Evolutionary conservation across 92 coral and sea anemone genomes (phyloP), one percentile per base, ranked within the genome.

Genomic region (Parazoanthus atlanticus): DNA sequence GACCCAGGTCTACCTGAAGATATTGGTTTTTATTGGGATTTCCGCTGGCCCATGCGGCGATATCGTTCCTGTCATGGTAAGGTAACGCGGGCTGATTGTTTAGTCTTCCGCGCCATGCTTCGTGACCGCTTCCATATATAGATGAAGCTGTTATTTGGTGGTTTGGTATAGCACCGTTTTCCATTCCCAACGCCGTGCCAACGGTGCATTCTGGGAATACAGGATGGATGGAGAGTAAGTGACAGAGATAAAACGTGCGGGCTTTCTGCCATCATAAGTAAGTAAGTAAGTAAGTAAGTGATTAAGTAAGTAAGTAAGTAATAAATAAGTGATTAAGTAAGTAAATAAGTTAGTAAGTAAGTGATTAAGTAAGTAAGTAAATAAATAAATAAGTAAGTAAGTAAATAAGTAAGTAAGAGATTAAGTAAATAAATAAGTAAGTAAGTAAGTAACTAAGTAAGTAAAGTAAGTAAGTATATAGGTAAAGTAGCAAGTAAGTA

Each of bases 1-100:
- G 40, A 56, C 83, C 38, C 25, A 79, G 83, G 41, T 79, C 83
- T 10, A 79, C 83, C 67, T 49, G 67, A 47, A 79, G 69, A 79
- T 79, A 79, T 52, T 79, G 38, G 4, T 13, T 19, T 28, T 30
- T n/a, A 79, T 46, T 29, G 11, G 3, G 26, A 26, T 3, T 0
- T 23, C 10, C 26, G 43, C 83, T 79, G 33, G 83, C 83, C 83
- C 83, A 79, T 7, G 83, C 83, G 11, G 10, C 65, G 13, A 49
- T 54, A 47, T 29, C 83, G 11, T 10, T 29, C n/a, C 0, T 0
- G 49, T 21, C 5, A 36, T 75, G 0, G 26, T 75, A 75, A 17
- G 79, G 79, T 41, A 75, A 17, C 28, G 29, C 30, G 46, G 79
- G 79, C 66, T 52, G 38, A 30, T 79, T n/a, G 69, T 31, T 31